Conservation (phyloP, 2,888 invertebrate species). For the Eudemis profundana region DNA sequence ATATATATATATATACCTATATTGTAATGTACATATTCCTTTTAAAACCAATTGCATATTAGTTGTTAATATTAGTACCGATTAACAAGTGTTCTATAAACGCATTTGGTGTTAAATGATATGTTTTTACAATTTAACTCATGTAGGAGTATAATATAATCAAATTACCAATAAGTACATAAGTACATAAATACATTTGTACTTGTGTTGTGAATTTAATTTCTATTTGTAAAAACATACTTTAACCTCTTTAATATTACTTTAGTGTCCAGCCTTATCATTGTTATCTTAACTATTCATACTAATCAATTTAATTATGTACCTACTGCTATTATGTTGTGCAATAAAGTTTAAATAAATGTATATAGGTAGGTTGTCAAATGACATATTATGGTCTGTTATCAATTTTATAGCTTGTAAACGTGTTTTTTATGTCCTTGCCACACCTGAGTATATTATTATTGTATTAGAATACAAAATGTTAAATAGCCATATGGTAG, state of each 20-base stretch:
- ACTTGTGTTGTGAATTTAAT: too few relatives aligned
- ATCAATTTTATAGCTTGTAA: not conserved
- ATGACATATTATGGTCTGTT: not conserved
- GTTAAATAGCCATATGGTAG: not conserved
- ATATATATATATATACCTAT: not conserved
- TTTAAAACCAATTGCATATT: not conserved
- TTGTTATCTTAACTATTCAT: not conserved
- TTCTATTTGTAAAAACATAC: too few relatives aligned
- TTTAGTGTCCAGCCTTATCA: too few relatives aligned
- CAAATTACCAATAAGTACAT: too few relatives aligned
- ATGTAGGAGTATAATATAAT: too few relatives aligned
- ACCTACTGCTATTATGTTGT: not conserved
- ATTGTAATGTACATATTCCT: not conserved
- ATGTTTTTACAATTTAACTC: too few relatives aligned
- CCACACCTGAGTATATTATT: not conserved
- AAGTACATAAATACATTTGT: too few relatives aligned
- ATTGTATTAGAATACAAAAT: not conserved
- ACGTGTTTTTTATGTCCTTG: not conserved
- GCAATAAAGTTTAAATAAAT: not conserved
- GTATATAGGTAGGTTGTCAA: not conserved
- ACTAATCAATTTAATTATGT: not conserved
- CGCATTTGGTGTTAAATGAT: too few relatives aligned
- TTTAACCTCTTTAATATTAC: too few relatives aligned
- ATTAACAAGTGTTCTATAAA: too few relatives aligned
- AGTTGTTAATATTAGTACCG: too few relatives aligned